Base-by-base conservation (phyloP, 2,797 vertebrate genomes). In the Staurois parvus region DNA sequence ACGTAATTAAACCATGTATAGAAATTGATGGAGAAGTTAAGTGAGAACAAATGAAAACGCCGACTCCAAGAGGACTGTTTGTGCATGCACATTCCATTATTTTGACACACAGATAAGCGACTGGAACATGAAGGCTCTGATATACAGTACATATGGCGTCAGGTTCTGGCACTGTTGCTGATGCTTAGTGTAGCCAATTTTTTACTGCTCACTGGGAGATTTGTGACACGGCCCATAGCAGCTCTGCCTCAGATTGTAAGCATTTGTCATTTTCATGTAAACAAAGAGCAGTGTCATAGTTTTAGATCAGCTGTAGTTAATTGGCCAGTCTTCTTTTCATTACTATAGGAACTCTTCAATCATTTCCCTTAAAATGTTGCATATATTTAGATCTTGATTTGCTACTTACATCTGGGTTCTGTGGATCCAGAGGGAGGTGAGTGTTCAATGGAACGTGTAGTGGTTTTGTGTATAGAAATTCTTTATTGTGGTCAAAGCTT, bases 11-110 rank as follows among this genome's bases (percentile, higher is more conserved):
- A 74, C 80, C 68, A 42, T 79, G 26, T 73, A 56, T 37, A 84
- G 76, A 68, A 83, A 83, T 83, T 68, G 48, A 48, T 75, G 76
- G 45, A 72, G 79, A 87, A 45, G 68, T 72, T 52, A 79, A 87
- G 62, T 83, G 80, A 87, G 81, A 83, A 87, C 85, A 83, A 87
- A 83, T 83, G 76, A 83, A 84, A 83, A 83, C n/a, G 32, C 72
- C 9, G 70, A 83, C 85, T 87, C 76, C 17, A 76, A 62, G 81
- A 75, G 78, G 74, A 73, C 68, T 79, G 75, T 83, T 83, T 86
- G 85, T 87, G 83, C 81, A 84, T 79, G 76, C 76, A 84, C 85
- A 87, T 87, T 87, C 76, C 85, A 87, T 83, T 79, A 79, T 84
- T 84, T 84, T 84, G 81, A 87, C 81, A 87, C 76, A 75, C 76